Conservation (phyloP, 2,113 vertebrate species). For the Chaetura pelagica region DNA sequence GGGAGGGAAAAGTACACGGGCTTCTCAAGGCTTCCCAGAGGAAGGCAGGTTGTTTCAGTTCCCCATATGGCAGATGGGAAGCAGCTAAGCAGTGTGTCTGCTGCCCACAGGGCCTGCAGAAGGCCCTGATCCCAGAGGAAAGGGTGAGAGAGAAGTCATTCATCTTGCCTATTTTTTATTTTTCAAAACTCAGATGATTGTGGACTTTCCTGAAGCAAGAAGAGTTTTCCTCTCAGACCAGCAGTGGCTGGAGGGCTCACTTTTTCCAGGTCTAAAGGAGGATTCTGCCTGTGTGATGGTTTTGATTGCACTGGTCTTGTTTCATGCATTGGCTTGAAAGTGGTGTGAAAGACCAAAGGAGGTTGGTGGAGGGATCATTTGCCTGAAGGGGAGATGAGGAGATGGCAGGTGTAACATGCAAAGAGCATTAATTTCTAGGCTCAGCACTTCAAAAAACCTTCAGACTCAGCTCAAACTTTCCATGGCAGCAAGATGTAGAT, state of each 20-base stretch:
- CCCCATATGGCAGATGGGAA: constrained; percentile 31
- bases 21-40: constrained; percentile 36
- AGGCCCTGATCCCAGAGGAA: neutral
- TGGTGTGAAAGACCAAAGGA: neutral
- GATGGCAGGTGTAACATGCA: neutral
- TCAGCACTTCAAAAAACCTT: neutral
- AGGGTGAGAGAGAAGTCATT: neutral
- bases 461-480: neutral
- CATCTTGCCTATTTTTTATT: neutral
- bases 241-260: neutral
- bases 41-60: constrained; percentile 2
- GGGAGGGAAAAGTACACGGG: constrained; percentile 53
- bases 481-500: neutral
- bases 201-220: neutral
- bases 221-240: neutral
- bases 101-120: neutral
- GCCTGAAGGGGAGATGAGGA: neutral
- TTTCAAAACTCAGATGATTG: neutral
- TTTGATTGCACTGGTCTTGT: neutral
- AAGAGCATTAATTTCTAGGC: neutral
- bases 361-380: neutral
- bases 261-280: neutral
- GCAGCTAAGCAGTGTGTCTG: neutral
- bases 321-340: neutral
- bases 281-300: fast-evolving